Base-by-base conservation (phyloP, 2,797 vertebrate species). In the Enteromius mattozi region DNA sequence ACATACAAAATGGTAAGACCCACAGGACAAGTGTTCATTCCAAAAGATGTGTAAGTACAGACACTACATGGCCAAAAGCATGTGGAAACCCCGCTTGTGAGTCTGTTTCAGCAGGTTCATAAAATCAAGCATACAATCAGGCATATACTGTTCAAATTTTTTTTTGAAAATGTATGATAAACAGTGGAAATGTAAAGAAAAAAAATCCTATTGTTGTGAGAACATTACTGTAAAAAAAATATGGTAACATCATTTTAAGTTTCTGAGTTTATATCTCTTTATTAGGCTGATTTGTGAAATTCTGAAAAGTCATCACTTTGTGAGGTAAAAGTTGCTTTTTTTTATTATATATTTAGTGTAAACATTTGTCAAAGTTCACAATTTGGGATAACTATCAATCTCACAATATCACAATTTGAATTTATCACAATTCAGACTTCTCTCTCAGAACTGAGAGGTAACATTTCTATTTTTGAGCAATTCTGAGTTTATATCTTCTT, bases 11-110 rank as follows among this genome's bases (percentile, higher is more conserved):
- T 68, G 35, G 19, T 90, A 77, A 83, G 61, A 76, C 80, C 86
- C 81, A 91, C 78, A 90, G 89, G 90, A 91, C 89, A 89, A 84
- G 72, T 87, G 91, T 92, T 89, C 68, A 85, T 61, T 92, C 86
- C 0, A 85, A 82, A 77, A 59, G 10, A 49, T 37, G 45, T 33
- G 42, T 1, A 47, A 42, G n/a, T 45, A 14, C n/a, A 78, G 77
- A 14, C 61, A 80, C 13, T 37, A 33, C 78, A 68, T 24, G 17
- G 19, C 17, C 78, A 80, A 80, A 65, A 80, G 78, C 37, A 77
- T 59, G 75, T 24, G 54, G 54, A 59, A 21, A 40, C 19, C 13
- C 6, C 17, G 1, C 21, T 14, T 37, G 7, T 56, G 2, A 24
- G 51, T 33, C 10, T 21, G 6, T 51, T 19, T 37, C 33, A 71